Percentiles rank a stretch among this genome's conserved stretches.
phyloP scores from a whole-genome alignment of 2,797 vertebrate genomes.

The Protonibea diacanthus region DNA sequence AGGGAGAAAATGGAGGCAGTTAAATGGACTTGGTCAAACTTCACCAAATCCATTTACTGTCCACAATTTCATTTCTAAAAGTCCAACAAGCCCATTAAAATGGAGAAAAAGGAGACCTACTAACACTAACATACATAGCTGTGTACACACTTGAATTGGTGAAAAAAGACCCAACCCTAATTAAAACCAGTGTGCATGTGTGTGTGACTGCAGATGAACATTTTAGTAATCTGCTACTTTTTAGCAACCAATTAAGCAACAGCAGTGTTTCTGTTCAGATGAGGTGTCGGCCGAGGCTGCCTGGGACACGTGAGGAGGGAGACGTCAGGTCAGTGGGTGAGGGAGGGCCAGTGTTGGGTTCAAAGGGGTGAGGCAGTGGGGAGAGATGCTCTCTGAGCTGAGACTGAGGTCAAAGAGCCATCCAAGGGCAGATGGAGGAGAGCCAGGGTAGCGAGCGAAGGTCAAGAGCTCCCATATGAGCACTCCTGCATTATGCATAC shows the following conservation, averaged over 20 bases:
- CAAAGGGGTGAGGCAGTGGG: slow-evolving; percentile 1
- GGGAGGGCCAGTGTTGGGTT: background rate
- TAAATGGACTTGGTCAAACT: slow-evolving; percentile 63
- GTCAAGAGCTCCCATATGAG: slow-evolving; percentile 52
- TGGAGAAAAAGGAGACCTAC: slow-evolving; percentile 25
- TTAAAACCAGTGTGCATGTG: slow-evolving; percentile 71
- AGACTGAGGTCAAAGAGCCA: slow-evolving; percentile 41
- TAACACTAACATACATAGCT: slow-evolving; percentile 13
- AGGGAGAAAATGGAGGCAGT: slow-evolving; percentile 47
- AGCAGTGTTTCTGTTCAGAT: slow-evolving; percentile 45
- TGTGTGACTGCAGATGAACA: slow-evolving; percentile 62
- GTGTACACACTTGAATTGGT: slow-evolving; percentile 22
- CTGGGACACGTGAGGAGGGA: background rate
- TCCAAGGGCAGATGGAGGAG: slow-evolving; percentile 41
- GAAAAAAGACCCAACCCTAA: slow-evolving; percentile 63
- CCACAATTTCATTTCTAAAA: slow-evolving; percentile 66
- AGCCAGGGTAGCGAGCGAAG: slow-evolving; percentile 31
- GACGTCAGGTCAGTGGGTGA: background rate
- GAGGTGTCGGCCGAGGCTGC: slow-evolving; percentile 3
- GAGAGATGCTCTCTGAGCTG: background rate
- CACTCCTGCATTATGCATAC: slow-evolving; percentile 41
- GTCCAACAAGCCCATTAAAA: slow-evolving; percentile 66
- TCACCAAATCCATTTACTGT: slow-evolving; percentile 65
- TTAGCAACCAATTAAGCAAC: slow-evolving; percentile 77
- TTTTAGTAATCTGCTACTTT: slow-evolving; percentile 84